phyloP scores from a whole-genome alignment of 2,113 vertebrate genomes.

The Symphodus melops region DNA sequence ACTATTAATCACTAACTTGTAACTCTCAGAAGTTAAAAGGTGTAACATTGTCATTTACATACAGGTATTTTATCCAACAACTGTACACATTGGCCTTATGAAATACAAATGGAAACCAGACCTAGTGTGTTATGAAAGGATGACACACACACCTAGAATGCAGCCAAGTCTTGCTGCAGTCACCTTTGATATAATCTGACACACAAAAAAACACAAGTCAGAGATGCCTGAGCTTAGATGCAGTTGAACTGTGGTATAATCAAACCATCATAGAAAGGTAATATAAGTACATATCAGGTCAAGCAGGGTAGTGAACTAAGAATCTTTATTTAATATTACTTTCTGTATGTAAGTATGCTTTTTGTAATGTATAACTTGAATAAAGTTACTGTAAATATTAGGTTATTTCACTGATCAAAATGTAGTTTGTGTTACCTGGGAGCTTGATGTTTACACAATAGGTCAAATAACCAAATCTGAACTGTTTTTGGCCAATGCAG shows the following conservation, averaged over 20 bases:
- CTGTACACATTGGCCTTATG: not conserved
- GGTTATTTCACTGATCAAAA: no score
- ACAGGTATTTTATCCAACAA: not conserved
- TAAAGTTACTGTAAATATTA: no score
- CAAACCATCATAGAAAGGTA: not conserved
- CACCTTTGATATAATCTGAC: not conserved
- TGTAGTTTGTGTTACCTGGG: no score
- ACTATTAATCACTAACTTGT: not conserved
- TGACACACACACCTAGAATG: not conserved
- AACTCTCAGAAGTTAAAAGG: not conserved
- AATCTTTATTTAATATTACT: not conserved
- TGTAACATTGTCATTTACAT: not conserved
- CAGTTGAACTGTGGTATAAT: not conserved
- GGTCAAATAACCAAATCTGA: not conserved
- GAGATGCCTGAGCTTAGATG: not conserved
- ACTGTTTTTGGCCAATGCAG: not conserved
- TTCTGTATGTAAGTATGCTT: not conserved
- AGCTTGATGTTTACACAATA: not conserved
- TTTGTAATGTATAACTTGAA: no score
- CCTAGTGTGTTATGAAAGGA: not conserved
- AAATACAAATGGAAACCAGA: not conserved
- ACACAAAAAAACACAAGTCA: not conserved
- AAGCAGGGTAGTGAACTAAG: not conserved
- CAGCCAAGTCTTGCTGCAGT: not conserved
- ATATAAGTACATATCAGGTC: not conserved